Conservation (phyloP, 2,888 invertebrate genomes). For the Fissipunctia ypsillon region DNA sequence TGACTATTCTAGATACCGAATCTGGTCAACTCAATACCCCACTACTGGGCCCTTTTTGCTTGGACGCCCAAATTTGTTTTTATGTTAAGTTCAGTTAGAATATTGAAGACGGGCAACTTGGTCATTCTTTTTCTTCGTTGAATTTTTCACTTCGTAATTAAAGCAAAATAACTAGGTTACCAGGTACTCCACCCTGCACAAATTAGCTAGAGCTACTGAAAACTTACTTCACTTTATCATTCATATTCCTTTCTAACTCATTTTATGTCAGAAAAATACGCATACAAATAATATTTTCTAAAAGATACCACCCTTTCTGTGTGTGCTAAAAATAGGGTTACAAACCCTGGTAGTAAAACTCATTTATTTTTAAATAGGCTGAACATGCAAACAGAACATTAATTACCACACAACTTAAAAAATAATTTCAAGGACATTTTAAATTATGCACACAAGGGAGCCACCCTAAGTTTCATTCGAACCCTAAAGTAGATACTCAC, state of each 20-base stretch:
- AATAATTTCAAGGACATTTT: constrained; percentile 16
- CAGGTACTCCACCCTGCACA: background rate
- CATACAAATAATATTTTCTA: background rate
- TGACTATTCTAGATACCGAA: too few relatives aligned
- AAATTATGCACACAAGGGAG: constrained; percentile 36
- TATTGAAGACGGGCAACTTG: background rate
- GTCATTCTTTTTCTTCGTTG: background rate
- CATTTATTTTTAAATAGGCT: constrained; percentile 3
- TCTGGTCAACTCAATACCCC: too few relatives aligned
- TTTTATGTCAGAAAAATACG: background rate
- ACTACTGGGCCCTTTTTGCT: too few relatives aligned
- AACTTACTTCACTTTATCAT: background rate
- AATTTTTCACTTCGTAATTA: background rate
- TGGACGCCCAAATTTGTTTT: too few relatives aligned
- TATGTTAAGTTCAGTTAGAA: too few relatives aligned
- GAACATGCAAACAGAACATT: constrained; percentile 29
- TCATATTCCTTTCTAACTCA: background rate
- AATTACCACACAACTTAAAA: constrained; percentile 16
- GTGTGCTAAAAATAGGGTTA: constrained; percentile 9
- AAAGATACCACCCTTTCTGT: background rate
- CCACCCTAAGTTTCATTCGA: constrained; percentile 34
- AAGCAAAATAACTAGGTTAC: background rate
- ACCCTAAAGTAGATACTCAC: constrained; percentile 10
- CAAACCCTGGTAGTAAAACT: background rate
- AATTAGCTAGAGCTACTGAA: background rate